phyloP scores from a whole-genome alignment of 2,797 vertebrate species.

The Nothura maculosa region DNA sequence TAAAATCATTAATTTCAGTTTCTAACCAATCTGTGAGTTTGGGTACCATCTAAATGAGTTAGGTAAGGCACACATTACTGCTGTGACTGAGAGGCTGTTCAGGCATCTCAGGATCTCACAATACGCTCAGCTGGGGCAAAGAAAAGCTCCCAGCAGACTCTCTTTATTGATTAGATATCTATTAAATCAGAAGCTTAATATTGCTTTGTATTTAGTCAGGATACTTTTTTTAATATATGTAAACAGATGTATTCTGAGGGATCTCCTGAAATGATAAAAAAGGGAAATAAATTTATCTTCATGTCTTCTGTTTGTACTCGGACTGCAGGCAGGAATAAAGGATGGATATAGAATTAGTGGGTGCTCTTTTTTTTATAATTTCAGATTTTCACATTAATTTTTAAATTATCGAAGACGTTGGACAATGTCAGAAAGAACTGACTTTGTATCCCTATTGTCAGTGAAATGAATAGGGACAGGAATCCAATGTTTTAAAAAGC shows the following conservation, averaged over 20 bases:
- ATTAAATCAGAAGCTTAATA: not conserved
- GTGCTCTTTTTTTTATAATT: not conserved
- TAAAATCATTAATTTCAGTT: conserved; percentile 10
- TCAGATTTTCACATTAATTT: not conserved
- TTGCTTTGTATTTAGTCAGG: not conserved
- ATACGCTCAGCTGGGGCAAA: not conserved
- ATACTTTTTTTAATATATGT: too few species aligned
- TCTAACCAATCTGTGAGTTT: not conserved
- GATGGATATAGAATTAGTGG: not conserved
- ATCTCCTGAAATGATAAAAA: not conserved
- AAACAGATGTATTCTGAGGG: not conserved
- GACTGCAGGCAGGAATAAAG: not conserved
- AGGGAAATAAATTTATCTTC: not conserved
- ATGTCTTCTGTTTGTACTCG: not conserved
- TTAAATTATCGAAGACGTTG: not conserved
- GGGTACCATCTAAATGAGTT: fast-evolving
- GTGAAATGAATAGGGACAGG: not conserved
- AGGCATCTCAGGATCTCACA: not conserved
- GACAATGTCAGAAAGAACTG: not conserved
- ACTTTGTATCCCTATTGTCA: not conserved
- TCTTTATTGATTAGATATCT: not conserved
- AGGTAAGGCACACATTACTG: not conserved
- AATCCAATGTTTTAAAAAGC: not conserved
- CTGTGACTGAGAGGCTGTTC: not conserved
- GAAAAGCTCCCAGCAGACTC: not conserved